Evolutionary conservation across 2,113 vertebrate genomes (phyloP).

Genomic region (Okapia johnstoni): DNA sequence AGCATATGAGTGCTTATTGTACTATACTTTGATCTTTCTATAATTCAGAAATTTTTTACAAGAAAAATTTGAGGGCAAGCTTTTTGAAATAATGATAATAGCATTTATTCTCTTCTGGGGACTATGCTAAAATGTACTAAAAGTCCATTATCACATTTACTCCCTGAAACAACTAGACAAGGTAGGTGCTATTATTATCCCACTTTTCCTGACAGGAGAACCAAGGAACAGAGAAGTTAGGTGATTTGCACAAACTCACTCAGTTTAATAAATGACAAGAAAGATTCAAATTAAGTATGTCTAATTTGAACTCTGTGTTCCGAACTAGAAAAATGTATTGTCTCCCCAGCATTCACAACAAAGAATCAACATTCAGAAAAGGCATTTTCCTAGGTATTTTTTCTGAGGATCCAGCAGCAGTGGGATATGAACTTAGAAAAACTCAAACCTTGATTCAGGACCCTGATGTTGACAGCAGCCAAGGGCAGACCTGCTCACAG

Average conservation of each 20-base stretch:
- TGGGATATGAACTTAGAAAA: not conserved
- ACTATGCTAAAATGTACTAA: not conserved
- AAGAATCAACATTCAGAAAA: not conserved
- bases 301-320: not conserved
- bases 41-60: not conserved
- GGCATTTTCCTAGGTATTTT: not conserved
- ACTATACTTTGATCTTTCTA: not conserved
- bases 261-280: not conserved
- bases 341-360: not conserved
- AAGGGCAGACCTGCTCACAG: not conserved
- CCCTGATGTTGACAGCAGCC: fast-evolving
- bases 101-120: not conserved
- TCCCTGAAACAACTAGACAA: not conserved
- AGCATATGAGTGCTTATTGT: not conserved
- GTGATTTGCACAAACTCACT: not conserved
- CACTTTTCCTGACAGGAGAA: not conserved
- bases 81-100: not conserved
- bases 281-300: not conserved
- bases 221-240: not conserved
- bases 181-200: not conserved
- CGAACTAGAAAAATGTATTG: not conserved
- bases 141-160: not conserved
- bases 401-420: not conserved
- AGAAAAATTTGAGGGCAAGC: not conserved
- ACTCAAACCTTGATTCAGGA: not conserved